Evolutionary conservation across 2,797 vertebrate species (phyloP).

Genomic region (Anisognathus igniventris): DNA sequence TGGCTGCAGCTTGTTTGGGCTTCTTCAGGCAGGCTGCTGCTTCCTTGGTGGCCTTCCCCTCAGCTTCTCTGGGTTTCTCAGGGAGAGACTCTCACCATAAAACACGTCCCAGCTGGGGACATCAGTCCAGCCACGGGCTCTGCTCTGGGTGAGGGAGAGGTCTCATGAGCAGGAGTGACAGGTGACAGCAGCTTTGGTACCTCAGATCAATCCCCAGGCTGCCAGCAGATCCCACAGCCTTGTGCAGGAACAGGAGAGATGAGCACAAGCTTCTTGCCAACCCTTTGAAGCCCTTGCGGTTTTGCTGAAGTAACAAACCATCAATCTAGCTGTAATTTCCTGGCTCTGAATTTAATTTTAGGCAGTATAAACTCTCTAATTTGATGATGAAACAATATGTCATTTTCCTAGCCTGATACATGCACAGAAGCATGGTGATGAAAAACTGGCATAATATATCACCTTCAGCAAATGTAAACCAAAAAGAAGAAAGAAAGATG

Average conservation of each 20-base stretch:
- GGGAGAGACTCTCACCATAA: not conserved
- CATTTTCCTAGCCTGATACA: not conserved
- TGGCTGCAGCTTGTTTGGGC: not conserved
- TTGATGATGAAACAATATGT: constrained; percentile 25
- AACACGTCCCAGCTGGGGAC: not conserved
- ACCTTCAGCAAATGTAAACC: not conserved
- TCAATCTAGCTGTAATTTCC: constrained; percentile 16
- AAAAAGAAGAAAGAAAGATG: not conserved
- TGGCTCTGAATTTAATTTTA: constrained; percentile 30
- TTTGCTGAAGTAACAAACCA: constrained; percentile 5
- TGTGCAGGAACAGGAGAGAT: not conserved
- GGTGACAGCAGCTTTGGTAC: not conserved
- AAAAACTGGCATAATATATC: not conserved
- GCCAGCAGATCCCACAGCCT: not conserved
- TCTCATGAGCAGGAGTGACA: not conserved
- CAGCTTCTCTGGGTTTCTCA: not conserved
- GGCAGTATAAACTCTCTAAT: constrained; percentile 26
- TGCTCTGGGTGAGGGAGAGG: not conserved
- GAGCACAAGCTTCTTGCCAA: not conserved
- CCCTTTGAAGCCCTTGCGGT: not conserved
- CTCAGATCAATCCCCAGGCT: not conserved
- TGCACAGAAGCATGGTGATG: not conserved
- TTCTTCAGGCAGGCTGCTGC: not conserved
- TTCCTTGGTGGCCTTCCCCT: not conserved
- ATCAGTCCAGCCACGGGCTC: not conserved